Conservation (phyloP, 2,113 vertebrate genomes). For the Piprites chloris region DNA sequence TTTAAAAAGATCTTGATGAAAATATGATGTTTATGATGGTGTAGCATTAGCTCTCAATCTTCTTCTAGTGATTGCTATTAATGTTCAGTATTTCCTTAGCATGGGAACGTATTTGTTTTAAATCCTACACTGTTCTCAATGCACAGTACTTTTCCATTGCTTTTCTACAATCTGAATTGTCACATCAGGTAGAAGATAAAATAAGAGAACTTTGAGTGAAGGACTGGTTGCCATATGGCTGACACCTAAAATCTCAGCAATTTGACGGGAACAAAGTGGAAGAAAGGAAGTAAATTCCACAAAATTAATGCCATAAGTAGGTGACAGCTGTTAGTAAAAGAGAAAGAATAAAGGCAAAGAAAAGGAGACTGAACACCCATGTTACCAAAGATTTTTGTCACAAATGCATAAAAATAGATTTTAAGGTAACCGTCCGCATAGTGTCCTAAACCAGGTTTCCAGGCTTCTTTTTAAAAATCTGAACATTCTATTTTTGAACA, state of each 20-base stretch:
- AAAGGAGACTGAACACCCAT: not conserved
- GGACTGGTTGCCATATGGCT: conserved; percentile 40
- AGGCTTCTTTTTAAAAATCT: not conserved
- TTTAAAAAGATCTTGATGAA: not conserved
- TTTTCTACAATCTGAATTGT: not conserved
- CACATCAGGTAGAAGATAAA: conserved; percentile 25
- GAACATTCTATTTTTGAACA: not conserved
- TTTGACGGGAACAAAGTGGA: conserved; percentile 43
- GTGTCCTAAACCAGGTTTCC: not conserved
- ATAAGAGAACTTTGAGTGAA: not conserved
- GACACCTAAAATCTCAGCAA: conserved; percentile 40
- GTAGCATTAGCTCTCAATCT: not conserved
- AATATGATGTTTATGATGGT: not conserved
- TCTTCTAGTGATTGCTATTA: not conserved
- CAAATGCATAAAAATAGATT: not conserved
- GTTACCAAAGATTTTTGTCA: not conserved
- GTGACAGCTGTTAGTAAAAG: conserved; percentile 20
- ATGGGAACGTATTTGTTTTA: not conserved
- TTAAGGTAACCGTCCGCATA: not conserved
- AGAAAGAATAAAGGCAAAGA: not conserved
- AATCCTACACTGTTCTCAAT: not conserved
- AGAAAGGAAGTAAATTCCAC: conserved; percentile 31
- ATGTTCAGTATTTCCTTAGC: not conserved
- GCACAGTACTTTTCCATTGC: conserved; percentile 11
- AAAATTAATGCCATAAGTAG: conserved; percentile 33